Conservation (phyloP, 2,797 vertebrate species). For the Parauchenoglanis ngamensis region DNA sequence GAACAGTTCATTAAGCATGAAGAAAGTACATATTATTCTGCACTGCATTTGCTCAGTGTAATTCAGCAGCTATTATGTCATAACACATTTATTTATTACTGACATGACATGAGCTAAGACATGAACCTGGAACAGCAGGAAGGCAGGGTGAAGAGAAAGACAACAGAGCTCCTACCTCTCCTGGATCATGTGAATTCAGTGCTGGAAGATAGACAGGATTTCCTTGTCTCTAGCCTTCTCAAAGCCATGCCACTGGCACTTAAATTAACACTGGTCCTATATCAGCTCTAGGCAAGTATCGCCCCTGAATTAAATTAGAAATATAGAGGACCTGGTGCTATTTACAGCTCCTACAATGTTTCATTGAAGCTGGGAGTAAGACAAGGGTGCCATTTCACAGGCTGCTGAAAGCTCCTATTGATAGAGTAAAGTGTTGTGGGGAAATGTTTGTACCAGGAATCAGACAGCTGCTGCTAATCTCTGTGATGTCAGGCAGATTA, state of each 20-base stretch:
- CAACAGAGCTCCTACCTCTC: conserved; percentile 48
- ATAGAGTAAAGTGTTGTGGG: conserved; percentile 50
- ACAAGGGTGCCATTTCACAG: conserved; percentile 52
- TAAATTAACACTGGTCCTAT: conserved; percentile 5
- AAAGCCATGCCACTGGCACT: not conserved
- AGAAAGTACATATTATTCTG: conserved; percentile 34
- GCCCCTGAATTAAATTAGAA: conserved; percentile 31
- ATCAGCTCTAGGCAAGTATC: not conserved
- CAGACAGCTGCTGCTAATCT: conserved; percentile 54
- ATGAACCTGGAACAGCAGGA: conserved; percentile 40
- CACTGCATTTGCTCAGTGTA: conserved; percentile 29
- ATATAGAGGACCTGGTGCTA: conserved; percentile 31
- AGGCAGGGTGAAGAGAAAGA: conserved; percentile 37
- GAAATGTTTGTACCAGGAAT: conserved; percentile 59
- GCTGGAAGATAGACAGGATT: conserved; percentile 6
- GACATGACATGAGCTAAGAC: conserved; percentile 28
- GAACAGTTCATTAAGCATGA: conserved; percentile 46
- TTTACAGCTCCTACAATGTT: conserved; percentile 50
- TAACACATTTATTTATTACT: conserved; percentile 32
- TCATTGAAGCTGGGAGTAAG: conserved; percentile 42
- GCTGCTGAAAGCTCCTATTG: conserved; percentile 55
- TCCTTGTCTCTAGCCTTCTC: conserved; percentile 23
- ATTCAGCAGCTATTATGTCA: conserved; percentile 42
- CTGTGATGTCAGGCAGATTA: conserved; percentile 56
- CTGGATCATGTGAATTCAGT: conserved; percentile 21